Conservation (phyloP, 92 coral and sea anemone genomes). For the Zoanthus sociatus region DNA sequence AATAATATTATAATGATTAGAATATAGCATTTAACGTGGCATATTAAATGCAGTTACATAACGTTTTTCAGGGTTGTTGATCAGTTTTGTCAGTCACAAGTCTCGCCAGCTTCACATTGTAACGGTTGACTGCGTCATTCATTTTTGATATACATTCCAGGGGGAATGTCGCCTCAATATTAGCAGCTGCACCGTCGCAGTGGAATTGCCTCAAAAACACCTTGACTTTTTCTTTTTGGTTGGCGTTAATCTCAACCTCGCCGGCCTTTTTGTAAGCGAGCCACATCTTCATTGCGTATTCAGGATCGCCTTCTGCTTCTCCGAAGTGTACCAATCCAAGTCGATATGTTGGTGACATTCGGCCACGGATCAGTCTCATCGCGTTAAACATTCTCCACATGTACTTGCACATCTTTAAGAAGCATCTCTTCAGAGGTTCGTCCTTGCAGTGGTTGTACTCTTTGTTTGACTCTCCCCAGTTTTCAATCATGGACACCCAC, state of each 20-base stretch:
- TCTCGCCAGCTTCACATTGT: conserved; percentile 42
- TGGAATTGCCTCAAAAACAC: conserved; percentile 41
- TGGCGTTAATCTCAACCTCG: conserved; percentile 12
- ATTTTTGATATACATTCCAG: conserved; percentile 27
- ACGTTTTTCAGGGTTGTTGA: not conserved
- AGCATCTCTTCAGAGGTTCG: conserved; percentile 47
- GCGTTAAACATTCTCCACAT: conserved; percentile 69
- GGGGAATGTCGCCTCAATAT: conserved; percentile 18
- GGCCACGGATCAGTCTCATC: conserved; percentile 49
- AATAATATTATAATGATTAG: too few species aligned
- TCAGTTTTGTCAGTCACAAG: conserved; percentile 9
- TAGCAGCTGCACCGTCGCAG: not conserved
- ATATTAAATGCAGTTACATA: too few species aligned
- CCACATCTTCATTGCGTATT: conserved; percentile 45
- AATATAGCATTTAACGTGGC: too few species aligned
- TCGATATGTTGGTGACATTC: not conserved
- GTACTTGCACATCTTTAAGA: conserved; percentile 82
- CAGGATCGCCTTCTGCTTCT: conserved; percentile 38
- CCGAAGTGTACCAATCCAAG: conserved; percentile 53
- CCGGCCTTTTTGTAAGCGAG: conserved; percentile 51
- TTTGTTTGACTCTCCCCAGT: conserved; percentile 85
- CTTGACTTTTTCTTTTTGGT: not conserved
- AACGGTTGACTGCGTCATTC: conserved; percentile 52
- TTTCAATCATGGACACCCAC: conserved; percentile 89
- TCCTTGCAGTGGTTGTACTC: conserved; percentile 58